Evolutionary conservation across 2,888 invertebrate genomes (phyloP), one percentile per base, ranked within the genome.

Genomic region (Hydraecia micacea): DNA sequence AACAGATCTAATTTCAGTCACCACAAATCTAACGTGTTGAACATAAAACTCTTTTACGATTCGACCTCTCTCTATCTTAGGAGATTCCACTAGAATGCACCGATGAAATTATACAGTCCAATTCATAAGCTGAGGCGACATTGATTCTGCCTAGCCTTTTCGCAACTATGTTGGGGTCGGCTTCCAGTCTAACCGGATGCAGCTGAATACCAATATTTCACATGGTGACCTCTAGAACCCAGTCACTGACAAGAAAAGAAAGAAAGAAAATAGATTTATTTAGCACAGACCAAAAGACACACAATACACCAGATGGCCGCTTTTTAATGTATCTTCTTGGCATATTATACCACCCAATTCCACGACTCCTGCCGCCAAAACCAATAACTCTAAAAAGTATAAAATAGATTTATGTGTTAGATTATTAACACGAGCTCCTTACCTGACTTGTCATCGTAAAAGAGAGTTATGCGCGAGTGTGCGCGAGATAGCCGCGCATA

Each of bases 381-480:
- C 49, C 79, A 67, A 73, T 79, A 73, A 73, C 13, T 73, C 52
- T 42, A 0, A 15, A 25, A 73, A 58, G 80, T 80, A 73, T 80
- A 36, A 60, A 66, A 66, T 13, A 73, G 52, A 79, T 73, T 79
- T 80, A 80, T 60, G 58, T 3, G 0, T 15, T 0, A 49, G 36
- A 72, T 58, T 77, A 77, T 42, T 49, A 73, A 32, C 55, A 11
- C 32, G 32, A 21, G n/a, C 11, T 60, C 9, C n/a, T 77, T 68
- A 60, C 60, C n/a, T 60, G 18, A 60, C 66, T n/a, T 79, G 80
- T 80, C 80, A 36, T 42, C 80, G 66, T 79, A 80, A 79, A 79
- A 66, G 32, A 80, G 79, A 80, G 42, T 80, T 74, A 80, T 36
- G 60, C 18, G 7, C 66, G 74, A 60, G 80, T 80, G 79, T 79